Conservation (phyloP, 2,113 vertebrate species). For the Cavia porcellus region DNA sequence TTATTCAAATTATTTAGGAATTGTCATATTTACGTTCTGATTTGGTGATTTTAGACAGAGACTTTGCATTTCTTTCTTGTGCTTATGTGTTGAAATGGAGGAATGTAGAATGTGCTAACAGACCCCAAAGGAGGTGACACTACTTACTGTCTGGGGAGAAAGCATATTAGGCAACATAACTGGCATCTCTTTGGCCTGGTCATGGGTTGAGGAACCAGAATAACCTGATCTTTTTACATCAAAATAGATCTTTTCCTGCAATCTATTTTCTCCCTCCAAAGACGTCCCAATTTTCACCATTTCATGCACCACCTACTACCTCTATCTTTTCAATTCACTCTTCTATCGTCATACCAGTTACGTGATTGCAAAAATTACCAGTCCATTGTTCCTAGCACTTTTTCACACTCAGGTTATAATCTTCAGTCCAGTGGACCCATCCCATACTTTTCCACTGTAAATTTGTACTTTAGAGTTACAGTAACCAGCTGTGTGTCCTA, state of each 20-base stretch:
- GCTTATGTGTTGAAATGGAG: neutral
- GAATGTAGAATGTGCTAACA: neutral
- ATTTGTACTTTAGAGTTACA: too few species aligned
- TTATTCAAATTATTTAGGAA: neutral
- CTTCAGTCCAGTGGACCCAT: too few species aligned
- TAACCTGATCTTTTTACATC: neutral
- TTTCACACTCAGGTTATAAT: neutral
- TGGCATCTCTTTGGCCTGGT: neutral
- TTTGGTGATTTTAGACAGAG: neutral
- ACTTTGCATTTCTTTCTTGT: neutral
- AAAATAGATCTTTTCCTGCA: neutral
- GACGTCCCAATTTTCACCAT: neutral
- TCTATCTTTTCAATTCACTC: neutral
- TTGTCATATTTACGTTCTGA: neutral
- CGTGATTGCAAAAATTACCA: neutral
- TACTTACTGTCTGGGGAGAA: neutral
- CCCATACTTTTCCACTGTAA: too few species aligned
- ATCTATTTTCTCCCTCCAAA: neutral
- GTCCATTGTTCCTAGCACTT: neutral
- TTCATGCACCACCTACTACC: neutral
- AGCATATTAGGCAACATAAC: neutral
- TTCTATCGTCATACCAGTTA: neutral
- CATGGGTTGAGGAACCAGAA: neutral
- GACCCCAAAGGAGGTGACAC: neutral
- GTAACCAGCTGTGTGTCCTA: too few species aligned